Evolutionary conservation across 1,140 invertebrate genomes (phyloP).

Genomic region (Sweltsa coloradensis): DNA sequence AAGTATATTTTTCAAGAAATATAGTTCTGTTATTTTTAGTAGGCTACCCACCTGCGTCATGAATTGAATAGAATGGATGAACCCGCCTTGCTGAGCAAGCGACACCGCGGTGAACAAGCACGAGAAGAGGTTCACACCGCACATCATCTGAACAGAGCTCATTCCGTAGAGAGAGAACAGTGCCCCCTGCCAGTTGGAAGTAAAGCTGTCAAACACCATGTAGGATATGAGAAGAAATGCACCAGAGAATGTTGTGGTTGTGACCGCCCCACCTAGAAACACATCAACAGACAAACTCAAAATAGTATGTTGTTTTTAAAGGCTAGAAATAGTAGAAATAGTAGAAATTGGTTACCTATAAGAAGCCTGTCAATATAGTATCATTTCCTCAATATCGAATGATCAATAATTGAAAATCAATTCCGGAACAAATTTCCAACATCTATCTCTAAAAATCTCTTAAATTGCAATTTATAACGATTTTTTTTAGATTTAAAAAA

Average conservation of each 20-base stretch:
- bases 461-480: too few species aligned
- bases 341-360: too few species aligned
- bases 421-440: too few species aligned
- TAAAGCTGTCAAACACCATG: slow-evolving; percentile 95
- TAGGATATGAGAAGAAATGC: slow-evolving; percentile 78
- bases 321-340: slow-evolving; percentile 14
- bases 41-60: slow-evolving; percentile 52
- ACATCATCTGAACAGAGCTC: slow-evolving; percentile 94
- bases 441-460: too few species aligned
- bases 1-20: slow-evolving; percentile 7
- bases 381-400: too few species aligned
- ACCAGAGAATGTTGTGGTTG: slow-evolving; percentile 75
- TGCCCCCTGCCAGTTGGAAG: slow-evolving; percentile 93
- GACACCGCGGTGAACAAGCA: slow-evolving; percentile 83
- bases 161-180: slow-evolving; percentile 76
- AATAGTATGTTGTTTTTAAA: slow-evolving; percentile 2
- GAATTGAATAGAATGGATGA: slow-evolving; percentile 63
- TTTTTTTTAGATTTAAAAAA: too few species aligned
- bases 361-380: too few species aligned
- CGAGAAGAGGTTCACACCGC: slow-evolving; percentile 91
- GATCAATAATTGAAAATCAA: too few species aligned
- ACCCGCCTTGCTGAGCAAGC: slow-evolving; percentile 73
- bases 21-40: not conserved
- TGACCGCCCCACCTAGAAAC: slow-evolving; percentile 30
- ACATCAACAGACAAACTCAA: not conserved